Base-by-base conservation (phyloP, 2,888 invertebrate species). In the Drosophila nr. perissopoda region DNA sequence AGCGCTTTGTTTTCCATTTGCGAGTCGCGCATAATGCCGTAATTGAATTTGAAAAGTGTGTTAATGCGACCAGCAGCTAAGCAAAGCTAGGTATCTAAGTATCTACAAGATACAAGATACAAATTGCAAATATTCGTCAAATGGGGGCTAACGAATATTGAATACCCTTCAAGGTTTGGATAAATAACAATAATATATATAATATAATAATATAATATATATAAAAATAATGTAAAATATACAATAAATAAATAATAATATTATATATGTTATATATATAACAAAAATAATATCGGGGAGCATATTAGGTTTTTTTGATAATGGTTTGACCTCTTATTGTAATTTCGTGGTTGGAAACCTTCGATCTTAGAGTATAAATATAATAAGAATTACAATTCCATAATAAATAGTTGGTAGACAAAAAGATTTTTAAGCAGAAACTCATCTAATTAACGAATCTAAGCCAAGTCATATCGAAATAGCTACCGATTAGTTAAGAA, bases 1-100 rank as follows among this genome's bases (percentile, higher is more conserved):
- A 73, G 75, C 70, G 83, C 85, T 83, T 85, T 85, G 85, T 85
- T 66, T 66, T 49, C 51, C 42, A n/a, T 56, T 38, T 52, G 21
- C 63, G 61, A 56, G 78, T 73, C 73, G 78, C 58, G 73, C 60
- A 65, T 63, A 54, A 61, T 67, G 58, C 57, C 45, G 74, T 77
- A 86, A 90, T 89, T 89, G 86, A 84, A 82, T 78, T 70, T 31
- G 68, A 78, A 87, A 87, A 89, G 74, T 90, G 81, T 87, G 90
- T 82, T 89, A 86, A 91, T 91, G 90, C 63, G 76, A 77, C 78
- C 82, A 77, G 72, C 78, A 75, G 73, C 66, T 63, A 73, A 70
- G 65, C 65, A 62, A 71, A 25, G 25, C 8, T 25, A 16, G 8
- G 45, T 45, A 45, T 21, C 45, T 21, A 13, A 69, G 65, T 65